Percentiles rank a stretch among this genome's conserved stretches.
Evolutionary conservation across 1,140 invertebrate genomes (phyloP).

Genomic region (Elysia chlorotica): DNA sequence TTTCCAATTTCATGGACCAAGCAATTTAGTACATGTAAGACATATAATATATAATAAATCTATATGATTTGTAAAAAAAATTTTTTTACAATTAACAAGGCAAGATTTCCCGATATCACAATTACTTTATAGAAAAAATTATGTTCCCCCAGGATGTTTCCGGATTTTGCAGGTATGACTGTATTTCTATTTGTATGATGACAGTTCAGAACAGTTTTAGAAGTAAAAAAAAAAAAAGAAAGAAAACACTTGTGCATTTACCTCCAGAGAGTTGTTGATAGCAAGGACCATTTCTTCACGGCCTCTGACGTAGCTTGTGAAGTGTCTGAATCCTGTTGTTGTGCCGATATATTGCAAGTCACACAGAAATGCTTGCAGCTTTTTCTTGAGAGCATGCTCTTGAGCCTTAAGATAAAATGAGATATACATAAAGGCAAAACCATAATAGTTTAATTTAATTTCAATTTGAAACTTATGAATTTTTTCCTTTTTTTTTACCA

Average conservation of each 20-base stretch:
- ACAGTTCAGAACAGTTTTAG: neutral
- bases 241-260: neutral
- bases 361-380: slow-evolving; percentile 42
- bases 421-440: no score
- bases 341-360: slow-evolving; percentile 50
- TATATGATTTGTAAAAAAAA: no score
- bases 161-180: neutral
- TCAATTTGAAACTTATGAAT: no score
- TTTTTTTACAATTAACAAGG: neutral
- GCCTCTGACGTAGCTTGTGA: slow-evolving; percentile 50
- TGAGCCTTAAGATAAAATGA: neutral
- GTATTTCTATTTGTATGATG: neutral
- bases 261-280: slow-evolving; percentile 34
- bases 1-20: no score
- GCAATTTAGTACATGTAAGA: no score
- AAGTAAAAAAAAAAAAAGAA: neutral
- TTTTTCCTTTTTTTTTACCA: no score
- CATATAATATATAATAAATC: no score
- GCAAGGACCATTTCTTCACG: slow-evolving; percentile 51
- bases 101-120: neutral
- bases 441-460: no score
- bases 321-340: slow-evolving; percentile 49
- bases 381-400: slow-evolving; percentile 48
- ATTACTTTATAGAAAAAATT: neutral
- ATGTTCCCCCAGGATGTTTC: neutral